These are phyloP conservation scores for Grammomys surdaster DNA, from an alignment of 2,113 vertebrate genomes.

Conservation along the genomic window DNA sequence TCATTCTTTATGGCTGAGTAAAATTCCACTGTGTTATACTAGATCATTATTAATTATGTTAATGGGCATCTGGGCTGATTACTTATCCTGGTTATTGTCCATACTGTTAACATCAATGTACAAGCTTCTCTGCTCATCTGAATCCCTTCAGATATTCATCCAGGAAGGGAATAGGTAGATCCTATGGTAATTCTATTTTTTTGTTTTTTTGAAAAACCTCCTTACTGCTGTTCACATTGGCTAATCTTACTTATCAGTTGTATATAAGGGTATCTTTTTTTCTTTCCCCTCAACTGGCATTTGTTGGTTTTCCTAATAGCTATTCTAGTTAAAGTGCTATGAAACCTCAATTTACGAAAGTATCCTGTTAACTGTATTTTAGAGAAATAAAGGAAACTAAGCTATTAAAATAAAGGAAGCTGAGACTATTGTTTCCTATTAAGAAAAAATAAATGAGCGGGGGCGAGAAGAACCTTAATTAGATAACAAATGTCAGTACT, in stretches of 20 bases:
- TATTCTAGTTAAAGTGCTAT: neutral
- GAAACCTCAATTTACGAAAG: neutral
- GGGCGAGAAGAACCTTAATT: neutral
- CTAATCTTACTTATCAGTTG: neutral
- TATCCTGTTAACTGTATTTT: constrained; percentile 2
- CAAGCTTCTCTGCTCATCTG: neutral
- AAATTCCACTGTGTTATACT: too few relatives aligned
- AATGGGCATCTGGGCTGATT: neutral
- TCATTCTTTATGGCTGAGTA: neutral
- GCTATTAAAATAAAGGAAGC: neutral
- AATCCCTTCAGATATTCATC: neutral
- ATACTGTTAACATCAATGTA: neutral
- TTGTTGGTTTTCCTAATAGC: neutral
- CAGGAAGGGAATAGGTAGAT: neutral
- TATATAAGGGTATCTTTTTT: neutral
- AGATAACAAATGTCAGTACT: neutral
- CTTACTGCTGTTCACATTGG: neutral
- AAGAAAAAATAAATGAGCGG: neutral
- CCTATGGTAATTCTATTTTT: neutral
- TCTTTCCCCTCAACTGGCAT: neutral
- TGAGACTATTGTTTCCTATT: neutral
- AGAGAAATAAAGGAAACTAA: constrained; percentile 17
- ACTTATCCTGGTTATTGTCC: neutral
- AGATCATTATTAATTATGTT: neutral
- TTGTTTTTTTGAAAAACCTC: neutral